Percentiles rank a stretch among this genome's conserved stretches.
These are phyloP conservation scores for Cryptosula pallasiana DNA, from an alignment of 2,888 invertebrate species.

Conservation along the genomic window DNA sequence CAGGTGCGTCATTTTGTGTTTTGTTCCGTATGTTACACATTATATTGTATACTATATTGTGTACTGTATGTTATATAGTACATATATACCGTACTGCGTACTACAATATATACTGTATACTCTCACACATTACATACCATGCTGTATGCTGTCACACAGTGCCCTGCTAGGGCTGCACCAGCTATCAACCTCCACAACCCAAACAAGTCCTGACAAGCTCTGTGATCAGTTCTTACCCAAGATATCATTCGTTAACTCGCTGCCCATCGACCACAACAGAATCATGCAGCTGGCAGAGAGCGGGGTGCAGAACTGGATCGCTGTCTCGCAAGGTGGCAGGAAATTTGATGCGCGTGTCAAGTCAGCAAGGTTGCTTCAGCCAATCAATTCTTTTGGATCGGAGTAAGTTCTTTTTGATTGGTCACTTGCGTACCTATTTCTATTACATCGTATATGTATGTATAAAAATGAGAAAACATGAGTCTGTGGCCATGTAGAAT, in stretches of 20 bases:
- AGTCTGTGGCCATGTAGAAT: too few relatives aligned
- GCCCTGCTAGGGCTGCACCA: constrained; percentile 6
- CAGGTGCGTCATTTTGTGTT: constrained; percentile 30
- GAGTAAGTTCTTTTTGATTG: too few relatives aligned
- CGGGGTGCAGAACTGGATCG: constrained; percentile 38
- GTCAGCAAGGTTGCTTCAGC: constrained; percentile 31
- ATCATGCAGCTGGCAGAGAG: constrained; percentile 36
- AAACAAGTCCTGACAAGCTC: not conserved
- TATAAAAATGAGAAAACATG: too few relatives aligned
- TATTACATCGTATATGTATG: too few relatives aligned
- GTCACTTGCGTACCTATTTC: too few relatives aligned
- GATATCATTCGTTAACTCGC: constrained; percentile 48
- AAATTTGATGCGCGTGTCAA: constrained; percentile 37
- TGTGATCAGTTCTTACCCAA: constrained; percentile 35
- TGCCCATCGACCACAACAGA: constrained; percentile 47
- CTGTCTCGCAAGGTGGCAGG: constrained; percentile 38
- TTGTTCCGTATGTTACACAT: too few relatives aligned
- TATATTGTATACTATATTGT: too few relatives aligned
- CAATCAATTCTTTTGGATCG: too few relatives aligned
- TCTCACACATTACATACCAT: not conserved
- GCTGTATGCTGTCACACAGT: too few relatives aligned
- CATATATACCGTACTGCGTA: too few relatives aligned
- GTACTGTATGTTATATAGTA: too few relatives aligned
- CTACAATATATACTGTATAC: too few relatives aligned
- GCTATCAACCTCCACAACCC: not conserved